Evolutionary conservation across 2,797 vertebrate species (phyloP).

Genomic region (Sebastes dallii): DNA sequence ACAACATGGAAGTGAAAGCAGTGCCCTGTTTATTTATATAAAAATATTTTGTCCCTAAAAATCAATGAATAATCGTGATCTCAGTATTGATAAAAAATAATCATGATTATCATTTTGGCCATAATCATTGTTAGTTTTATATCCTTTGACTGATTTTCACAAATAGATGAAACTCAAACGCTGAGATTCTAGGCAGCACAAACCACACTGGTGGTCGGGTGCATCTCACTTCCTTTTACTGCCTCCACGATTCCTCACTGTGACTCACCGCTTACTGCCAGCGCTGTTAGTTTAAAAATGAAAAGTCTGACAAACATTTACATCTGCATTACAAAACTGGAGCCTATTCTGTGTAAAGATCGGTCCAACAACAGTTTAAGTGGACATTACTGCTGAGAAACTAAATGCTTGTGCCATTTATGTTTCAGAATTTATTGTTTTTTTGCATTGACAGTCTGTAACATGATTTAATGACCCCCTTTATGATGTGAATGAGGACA

Average conservation of each 20-base stretch:
- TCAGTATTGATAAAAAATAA: too few species aligned
- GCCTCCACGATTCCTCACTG: not conserved
- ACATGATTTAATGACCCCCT: not conserved
- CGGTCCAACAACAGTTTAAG: not conserved
- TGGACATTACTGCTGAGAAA: not conserved
- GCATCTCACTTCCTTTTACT: not conserved
- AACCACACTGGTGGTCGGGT: constrained; percentile 5
- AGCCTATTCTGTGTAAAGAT: not conserved
- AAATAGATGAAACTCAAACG: too few species aligned
- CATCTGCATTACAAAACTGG: not conserved
- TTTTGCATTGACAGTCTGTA: not conserved
- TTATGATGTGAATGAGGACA: not conserved
- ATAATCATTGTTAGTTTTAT: too few species aligned
- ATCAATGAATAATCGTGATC: too few species aligned
- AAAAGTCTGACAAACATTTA: not conserved
- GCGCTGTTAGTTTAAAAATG: too few species aligned
- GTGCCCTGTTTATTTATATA: too few species aligned
- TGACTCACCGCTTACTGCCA: not conserved
- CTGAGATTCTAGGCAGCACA: not conserved
- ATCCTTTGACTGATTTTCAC: too few species aligned
- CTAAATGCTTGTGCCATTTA: not conserved
- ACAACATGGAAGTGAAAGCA: too few species aligned
- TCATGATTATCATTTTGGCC: too few species aligned
- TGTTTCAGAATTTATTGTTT: not conserved
- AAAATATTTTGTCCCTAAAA: too few species aligned